Evolutionary conservation across 92 coral and sea anemone genomes (phyloP), one percentile per base, ranked within the genome.

Genomic region (Palythoa heliodiscus): DNA sequence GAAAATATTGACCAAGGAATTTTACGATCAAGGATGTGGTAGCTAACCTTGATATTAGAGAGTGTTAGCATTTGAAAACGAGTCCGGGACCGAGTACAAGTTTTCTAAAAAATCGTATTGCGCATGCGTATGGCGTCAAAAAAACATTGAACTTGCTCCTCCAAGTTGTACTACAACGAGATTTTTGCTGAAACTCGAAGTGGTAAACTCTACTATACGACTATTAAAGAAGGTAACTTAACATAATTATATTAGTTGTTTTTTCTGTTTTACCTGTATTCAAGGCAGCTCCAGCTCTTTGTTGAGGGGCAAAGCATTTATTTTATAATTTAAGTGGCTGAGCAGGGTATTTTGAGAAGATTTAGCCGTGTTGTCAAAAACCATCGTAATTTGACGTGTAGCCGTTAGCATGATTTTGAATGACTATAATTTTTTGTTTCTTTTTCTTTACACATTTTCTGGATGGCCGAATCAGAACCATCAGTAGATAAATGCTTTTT

Each of bases 161-260:
- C n/a, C 64, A 58, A 58, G 64, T 58, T 58, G 64, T 58, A 58
- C 64, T 58, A 20, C 64, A 58, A 58, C 64, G 20, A 58, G 64
- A 58, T 58, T 58, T 20, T 6, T 4, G 14, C 64, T 58, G 17
- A 58, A 58, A 58, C 64, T 58, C n/a, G 20, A 58, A 58, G 64
- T 58, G 64, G 17, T 5, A 58, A 15, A 5, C 17, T 14, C 64
- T 3, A 58, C 64, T 58, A 15, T 15, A 58, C n/a, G n/a, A n/a
- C n/a, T n/a, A n/a, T n/a, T n/a, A 6, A 58, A 58, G 64, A 58
- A 58, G 64, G 64, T 11, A 58, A 11, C 0, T 11, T 58, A 58
- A 58, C 64, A 58, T 58, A 7, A 58, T 58, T 58, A 14, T 58
- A 14, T 14, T 58, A 11, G 17, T 58, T n/a, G n/a, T 58, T 58